Conservation (phyloP, 64 coral and sea anemone genomes). For the Dendronephthya gigantea region DNA sequence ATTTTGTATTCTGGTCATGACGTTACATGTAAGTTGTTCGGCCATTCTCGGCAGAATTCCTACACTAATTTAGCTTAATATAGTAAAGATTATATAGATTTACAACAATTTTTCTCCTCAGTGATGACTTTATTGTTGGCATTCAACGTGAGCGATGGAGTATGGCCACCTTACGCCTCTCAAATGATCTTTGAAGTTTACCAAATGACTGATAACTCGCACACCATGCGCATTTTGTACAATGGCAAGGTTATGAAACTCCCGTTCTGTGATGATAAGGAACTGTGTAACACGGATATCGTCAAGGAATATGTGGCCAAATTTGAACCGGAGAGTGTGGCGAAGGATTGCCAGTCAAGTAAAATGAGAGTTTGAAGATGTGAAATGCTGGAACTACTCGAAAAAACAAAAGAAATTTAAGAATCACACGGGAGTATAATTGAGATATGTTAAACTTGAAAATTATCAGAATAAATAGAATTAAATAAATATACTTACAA, state of each 20-base stretch:
- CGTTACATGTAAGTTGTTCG: constrained; percentile 49
- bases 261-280: constrained; percentile 47
- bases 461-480: too few relatives aligned
- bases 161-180: constrained; percentile 65
- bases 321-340: constrained; percentile 35
- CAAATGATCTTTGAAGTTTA: constrained; percentile 66
- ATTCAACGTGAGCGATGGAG: constrained; percentile 53
- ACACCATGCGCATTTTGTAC: constrained; percentile 54
- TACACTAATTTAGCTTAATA: too few relatives aligned
- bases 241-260: constrained; percentile 43
- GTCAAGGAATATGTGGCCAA: constrained; percentile 45
- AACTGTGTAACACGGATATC: constrained; percentile 39
- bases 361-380: background rate
- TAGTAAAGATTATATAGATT: too few relatives aligned
- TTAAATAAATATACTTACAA: too few relatives aligned
- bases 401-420: too few relatives aligned
- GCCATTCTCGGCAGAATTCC: too few relatives aligned
- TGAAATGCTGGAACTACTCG: too few relatives aligned
- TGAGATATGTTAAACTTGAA: too few relatives aligned
- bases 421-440: too few relatives aligned
- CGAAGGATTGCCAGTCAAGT: constrained; percentile 24
- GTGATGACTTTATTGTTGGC: constrained; percentile 55
- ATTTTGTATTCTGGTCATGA: constrained; percentile 78
- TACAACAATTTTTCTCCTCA: constrained; percentile 17
- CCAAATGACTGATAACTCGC: background rate